These are phyloP conservation scores for Diarsia brunnea DNA, from an alignment of 2,888 invertebrate species.

Conservation along the genomic window DNA sequence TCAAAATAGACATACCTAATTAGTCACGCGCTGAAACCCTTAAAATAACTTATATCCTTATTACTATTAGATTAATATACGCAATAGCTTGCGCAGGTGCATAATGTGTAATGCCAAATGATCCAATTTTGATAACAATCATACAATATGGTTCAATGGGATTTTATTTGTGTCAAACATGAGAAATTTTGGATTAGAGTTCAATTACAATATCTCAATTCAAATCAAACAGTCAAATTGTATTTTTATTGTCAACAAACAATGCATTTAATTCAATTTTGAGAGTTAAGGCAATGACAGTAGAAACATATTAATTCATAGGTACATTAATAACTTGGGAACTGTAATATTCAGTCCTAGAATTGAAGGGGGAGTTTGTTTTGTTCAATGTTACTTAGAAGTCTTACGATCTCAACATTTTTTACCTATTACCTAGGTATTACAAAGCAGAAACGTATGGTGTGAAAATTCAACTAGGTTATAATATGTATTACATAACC, in stretches of 20 bases:
- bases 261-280: not conserved
- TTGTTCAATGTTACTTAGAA: not conserved
- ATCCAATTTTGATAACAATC: slow-evolving; percentile 11
- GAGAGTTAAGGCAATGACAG: not conserved
- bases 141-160: not conserved
- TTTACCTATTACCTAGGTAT: not conserved
- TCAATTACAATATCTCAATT: not conserved
- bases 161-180: not conserved
- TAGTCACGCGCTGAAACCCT: slow-evolving; percentile 69
- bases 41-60: slow-evolving; percentile 27
- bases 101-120: slow-evolving; percentile 5
- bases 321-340: not conserved
- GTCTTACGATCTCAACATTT: not conserved
- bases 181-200: not conserved
- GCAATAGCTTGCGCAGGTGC: slow-evolving; percentile 14
- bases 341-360: not conserved
- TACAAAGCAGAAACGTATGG: not conserved
- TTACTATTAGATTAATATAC: slow-evolving; percentile 14
- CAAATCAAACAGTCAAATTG: not conserved
- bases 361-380: not conserved
- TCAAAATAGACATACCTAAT: slow-evolving; percentile 80
- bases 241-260: not conserved
- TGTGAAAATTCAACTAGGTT: not conserved
- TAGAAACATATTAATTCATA: not conserved
- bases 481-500: not conserved